Evolutionary conservation across 2,888 invertebrate genomes (phyloP), one percentile per base, ranked within the genome.

Genomic region (Acronicta leporina): DNA sequence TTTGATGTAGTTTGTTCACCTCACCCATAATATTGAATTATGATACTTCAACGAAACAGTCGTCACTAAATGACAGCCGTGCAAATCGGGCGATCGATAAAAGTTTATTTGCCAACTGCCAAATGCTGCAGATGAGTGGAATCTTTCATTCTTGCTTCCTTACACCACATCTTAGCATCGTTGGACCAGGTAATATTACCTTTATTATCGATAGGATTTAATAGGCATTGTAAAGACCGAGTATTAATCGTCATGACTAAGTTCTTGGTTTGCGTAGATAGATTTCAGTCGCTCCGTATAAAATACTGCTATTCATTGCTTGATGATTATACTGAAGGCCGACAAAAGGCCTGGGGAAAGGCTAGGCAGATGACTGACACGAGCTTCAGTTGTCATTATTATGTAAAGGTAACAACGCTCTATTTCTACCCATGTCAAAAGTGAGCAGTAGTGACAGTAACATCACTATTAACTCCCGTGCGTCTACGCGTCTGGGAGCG

Each of bases 401-500:
- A 35, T 61, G 38, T 68, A 43, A 45, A 68, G 69, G 45, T 55
- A 62, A 41, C 40, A 61, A 45, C 40, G 55, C 66, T 51, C 68
- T 73, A 68, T 73, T 68, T 58, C 63, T 65, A 66, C 63, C 46
- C 45, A 56, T 47, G 57, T 41, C 55, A 38, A 53, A 49, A 35
- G 43, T 42, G 47, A 52, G 53, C 57, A 16, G 51, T 40, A 50
- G 55, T 48, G 68, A 62, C 61, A 63, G 63, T 41, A 55, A 63
- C 72, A 63, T 68, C 46, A 53, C 58, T 75, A 71, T 68, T 65
- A 75, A 63, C 71, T 68, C 65, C 54, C 60, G 70, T 79, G 81
- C 85, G 86, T 82, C 83, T 80, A 75, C 76, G 69, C 78, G 86
- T 88, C 85, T 87, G 83, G 84, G 80, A 76, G 78, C 82, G 81